phyloP scores from a whole-genome alignment of 2,797 vertebrate species.

The Acanthurus lineatus region DNA sequence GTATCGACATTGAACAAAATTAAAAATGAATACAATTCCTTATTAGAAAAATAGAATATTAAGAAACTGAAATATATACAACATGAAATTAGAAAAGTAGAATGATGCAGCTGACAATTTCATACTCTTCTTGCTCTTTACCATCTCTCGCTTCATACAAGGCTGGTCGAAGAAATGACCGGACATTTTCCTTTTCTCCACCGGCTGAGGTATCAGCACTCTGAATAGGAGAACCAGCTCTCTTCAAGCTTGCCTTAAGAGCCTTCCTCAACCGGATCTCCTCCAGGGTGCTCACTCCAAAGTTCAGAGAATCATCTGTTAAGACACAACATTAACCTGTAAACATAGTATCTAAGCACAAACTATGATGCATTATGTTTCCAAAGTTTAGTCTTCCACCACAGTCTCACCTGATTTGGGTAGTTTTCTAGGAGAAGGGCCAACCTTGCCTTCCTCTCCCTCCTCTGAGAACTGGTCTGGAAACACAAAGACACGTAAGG shows the following conservation, averaged over 20 bases:
- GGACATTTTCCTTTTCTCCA: constrained; percentile 89
- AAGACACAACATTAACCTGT: background rate
- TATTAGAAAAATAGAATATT: too few species aligned
- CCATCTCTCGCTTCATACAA: constrained; percentile 83
- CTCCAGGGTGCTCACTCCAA: constrained; percentile 95
- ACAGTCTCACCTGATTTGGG: constrained; percentile 83
- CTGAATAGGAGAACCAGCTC: constrained; percentile 80
- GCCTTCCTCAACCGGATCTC: constrained; percentile 93
- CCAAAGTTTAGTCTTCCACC: background rate
- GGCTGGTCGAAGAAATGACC: constrained; percentile 79
- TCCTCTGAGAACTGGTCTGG: constrained; percentile 97
- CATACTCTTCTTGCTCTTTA: constrained; percentile 53
- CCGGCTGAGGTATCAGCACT: constrained; percentile 58
- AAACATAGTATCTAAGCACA: background rate
- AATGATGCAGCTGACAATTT: background rate
- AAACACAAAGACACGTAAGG: constrained; percentile 36
- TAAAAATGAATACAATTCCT: too few species aligned
- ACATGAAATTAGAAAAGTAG: too few species aligned
- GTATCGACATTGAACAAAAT: too few species aligned
- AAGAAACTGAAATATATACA: too few species aligned
- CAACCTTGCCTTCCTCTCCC: constrained; percentile 89
- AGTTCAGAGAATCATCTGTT: constrained; percentile 89
- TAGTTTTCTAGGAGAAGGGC: constrained; percentile 85
- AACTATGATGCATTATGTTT: background rate
- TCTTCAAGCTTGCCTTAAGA: constrained; percentile 90